Evolutionary conservation across 2,888 invertebrate genomes (phyloP), one percentile per base, ranked within the genome.

Genomic region (Tryphoninae sp.): DNA sequence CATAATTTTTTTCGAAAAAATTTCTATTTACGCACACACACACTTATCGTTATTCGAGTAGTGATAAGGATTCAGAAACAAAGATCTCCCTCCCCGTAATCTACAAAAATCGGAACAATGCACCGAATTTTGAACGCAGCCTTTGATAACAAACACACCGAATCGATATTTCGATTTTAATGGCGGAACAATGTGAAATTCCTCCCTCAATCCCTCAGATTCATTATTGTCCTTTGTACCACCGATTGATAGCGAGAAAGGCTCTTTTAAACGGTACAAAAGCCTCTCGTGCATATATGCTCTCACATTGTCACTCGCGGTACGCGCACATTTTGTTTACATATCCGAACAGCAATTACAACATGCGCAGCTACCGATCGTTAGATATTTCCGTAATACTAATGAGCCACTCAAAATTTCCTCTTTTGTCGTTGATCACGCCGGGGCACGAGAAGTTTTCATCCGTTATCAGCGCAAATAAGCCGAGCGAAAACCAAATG

Each of bases 241-340:
- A 45, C 13, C 23, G 55, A 40, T 74, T 22, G 64, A 19, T 11
- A 55, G 40, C 1, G n/a, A 45, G 22, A 22, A 23, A 42, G 8
- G 16, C 76, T 53, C 23, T 62, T 51, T 73, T 6, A 61, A 40
- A 71, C 65, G 78, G 68, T 78, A 73, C 76, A 76, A 82, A 80
- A 84, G 84, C 84, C 77, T 80, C 82, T 76, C 61, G 4, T 53
- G 55, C 81, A 79, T 7, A 6, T 7, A 80, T 78, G 71, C 82
- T 58, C 67, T 64, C 71, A 59, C 58, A 72, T 58, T 58, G 26
- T 40, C 64, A 11, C 69, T 59, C 64, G 49, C 13, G 42, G 6
- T 68, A 51, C 49, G 64, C 53, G 53, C 23, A 33, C 22, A 26
- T 16, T 61, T 45, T 40, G 58, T 53, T 11, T 53, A 55, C 33